phyloP scores from a whole-genome alignment of 2,113 vertebrate species.

The Cariama cristata region DNA sequence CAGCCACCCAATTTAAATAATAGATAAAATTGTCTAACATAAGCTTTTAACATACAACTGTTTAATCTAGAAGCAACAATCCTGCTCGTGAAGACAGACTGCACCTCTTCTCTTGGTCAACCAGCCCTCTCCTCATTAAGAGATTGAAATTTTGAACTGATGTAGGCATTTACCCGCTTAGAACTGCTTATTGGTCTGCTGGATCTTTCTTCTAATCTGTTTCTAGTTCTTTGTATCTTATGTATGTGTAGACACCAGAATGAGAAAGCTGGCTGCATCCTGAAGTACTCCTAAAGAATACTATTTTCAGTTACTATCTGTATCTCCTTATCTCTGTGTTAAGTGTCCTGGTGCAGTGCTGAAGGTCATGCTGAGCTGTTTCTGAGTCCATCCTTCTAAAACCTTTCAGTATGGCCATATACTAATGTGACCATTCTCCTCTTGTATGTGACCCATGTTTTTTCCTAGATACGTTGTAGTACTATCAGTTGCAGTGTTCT shows the following conservation, averaged over 20 bases:
- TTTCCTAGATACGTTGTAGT: background rate
- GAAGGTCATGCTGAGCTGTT: background rate
- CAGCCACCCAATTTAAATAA: background rate
- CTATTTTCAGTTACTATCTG: background rate
- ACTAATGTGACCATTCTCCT: background rate
- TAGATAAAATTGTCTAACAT: background rate
- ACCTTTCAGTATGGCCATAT: fast-evolving
- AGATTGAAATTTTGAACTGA: background rate
- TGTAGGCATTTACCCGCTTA: background rate
- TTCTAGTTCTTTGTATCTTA: background rate
- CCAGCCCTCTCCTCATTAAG: background rate
- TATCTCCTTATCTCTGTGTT: background rate
- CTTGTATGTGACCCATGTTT: fast-evolving
- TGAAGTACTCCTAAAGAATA: background rate
- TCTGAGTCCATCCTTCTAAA: background rate
- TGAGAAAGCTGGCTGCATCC: background rate
- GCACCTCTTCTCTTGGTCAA: background rate
- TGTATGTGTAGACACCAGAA: background rate
- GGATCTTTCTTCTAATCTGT: background rate
- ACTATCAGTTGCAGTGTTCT: background rate
- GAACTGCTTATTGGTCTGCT: background rate
- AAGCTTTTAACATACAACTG: background rate
- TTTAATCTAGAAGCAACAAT: background rate
- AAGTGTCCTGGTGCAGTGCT: background rate
- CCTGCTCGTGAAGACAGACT: background rate